Percentiles rank a stretch among this genome's conserved stretches.
phyloP scores from a whole-genome alignment of 2,113 vertebrate species.

The Caranx ignobilis region DNA sequence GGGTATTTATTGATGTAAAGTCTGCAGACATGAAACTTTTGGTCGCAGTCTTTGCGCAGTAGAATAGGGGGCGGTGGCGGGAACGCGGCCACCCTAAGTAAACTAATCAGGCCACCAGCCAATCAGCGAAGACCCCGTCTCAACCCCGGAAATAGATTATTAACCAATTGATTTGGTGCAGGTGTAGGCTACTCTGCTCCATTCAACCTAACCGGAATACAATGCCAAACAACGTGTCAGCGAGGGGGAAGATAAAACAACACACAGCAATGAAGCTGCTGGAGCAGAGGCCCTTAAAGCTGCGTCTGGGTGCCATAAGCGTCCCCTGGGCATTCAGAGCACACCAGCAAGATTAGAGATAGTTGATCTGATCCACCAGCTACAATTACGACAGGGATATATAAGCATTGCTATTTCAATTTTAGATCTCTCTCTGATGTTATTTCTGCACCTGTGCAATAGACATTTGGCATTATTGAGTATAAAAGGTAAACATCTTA shows the following conservation, averaged over 20 bases:
- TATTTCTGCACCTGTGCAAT: neutral
- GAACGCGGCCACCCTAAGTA: constrained; percentile 63
- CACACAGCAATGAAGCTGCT: neutral
- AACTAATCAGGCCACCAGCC: constrained; percentile 70
- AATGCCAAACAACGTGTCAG: neutral
- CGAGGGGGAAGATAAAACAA: neutral
- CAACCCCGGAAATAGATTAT: constrained; percentile 37
- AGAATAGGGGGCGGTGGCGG: constrained; percentile 59
- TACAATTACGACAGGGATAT: neutral
- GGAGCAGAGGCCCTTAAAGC: neutral
- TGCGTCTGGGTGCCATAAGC: neutral
- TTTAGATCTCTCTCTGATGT: neutral
- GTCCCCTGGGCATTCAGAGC: neutral
- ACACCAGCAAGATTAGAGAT: neutral
- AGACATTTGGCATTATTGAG: neutral
- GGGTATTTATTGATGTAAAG: constrained; percentile 59
- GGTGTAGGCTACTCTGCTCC: constrained; percentile 32
- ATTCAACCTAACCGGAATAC: neutral
- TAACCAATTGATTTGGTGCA: constrained; percentile 57
- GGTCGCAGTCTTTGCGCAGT: constrained; percentile 35
- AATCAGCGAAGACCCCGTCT: constrained; percentile 56
- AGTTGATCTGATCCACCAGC: neutral
- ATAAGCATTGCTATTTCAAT: neutral
- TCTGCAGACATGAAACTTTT: constrained; percentile 58
- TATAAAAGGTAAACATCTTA: neutral